These are phyloP conservation scores for Nymphalis c-album DNA, from an alignment of 2,888 invertebrate species.

Conservation along the genomic window DNA sequence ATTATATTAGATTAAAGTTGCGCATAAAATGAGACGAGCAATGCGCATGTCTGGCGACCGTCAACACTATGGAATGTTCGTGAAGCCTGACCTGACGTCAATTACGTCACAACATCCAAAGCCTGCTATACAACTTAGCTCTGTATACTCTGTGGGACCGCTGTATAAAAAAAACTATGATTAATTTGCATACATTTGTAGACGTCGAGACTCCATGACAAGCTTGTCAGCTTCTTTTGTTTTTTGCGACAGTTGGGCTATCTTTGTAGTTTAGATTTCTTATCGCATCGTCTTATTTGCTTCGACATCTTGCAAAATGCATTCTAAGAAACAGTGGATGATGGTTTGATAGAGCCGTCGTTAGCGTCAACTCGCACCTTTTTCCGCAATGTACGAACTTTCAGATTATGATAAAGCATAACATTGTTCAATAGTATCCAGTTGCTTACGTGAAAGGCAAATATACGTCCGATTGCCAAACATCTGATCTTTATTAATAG, in stretches of 20 bases:
- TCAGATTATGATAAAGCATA: slow-evolving; percentile 23
- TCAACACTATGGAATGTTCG: slow-evolving; percentile 29
- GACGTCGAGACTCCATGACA: neutral
- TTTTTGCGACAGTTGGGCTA: neutral
- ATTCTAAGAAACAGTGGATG: slow-evolving; percentile 11
- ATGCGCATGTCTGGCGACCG: slow-evolving; percentile 25
- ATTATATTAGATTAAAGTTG: slow-evolving; percentile 15
- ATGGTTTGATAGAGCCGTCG: slow-evolving; percentile 24
- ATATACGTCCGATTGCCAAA: slow-evolving; percentile 9
- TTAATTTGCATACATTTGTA: slow-evolving; percentile 1
- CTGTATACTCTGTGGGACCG: neutral
- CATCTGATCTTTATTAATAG: slow-evolving; percentile 20
- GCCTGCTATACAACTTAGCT: neutral
- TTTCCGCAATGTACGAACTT: slow-evolving; percentile 24
- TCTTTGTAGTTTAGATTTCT: neutral
- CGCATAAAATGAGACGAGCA: slow-evolving; percentile 17
- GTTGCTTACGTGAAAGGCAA: neutral
- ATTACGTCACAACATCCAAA: slow-evolving; percentile 27
- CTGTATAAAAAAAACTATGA: neutral
- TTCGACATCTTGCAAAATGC: slow-evolving; percentile 1
- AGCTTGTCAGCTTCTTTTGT: neutral
- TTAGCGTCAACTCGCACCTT: slow-evolving; percentile 26
- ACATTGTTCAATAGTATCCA: neutral
- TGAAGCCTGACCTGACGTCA: slow-evolving; percentile 21
- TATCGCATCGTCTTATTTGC: neutral